Base-by-base conservation (phyloP, 2,797 vertebrate genomes). In the Nyctibius grandis region DNA sequence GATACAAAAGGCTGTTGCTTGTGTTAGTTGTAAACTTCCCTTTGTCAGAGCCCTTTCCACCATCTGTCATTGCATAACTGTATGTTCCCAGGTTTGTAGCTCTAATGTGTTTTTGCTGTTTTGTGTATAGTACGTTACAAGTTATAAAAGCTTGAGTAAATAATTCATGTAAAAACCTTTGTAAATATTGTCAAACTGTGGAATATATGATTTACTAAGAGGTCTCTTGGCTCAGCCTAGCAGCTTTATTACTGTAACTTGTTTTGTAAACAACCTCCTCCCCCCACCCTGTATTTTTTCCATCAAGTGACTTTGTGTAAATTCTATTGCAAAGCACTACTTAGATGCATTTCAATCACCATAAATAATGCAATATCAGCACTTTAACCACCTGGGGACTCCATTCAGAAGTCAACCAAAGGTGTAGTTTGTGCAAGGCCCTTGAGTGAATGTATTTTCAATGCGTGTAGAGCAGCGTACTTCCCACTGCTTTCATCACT, bases 101-200 rank as follows among this genome's bases (percentile, higher is more conserved):
- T 95, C 80, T 92, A 95, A 93, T 95, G 78, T 96, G 88, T 79
- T 94, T 95, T 90, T 93, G 85, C 97, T 96, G 97, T 95, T 98
- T 97, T 97, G 96, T 97, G 96, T 97, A 96, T 96, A 97, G 95
- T 96, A 97, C 75, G 93, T 98, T 98, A 96, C 96, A 98, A 97
- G 97, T 98, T 96, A 97, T 93, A 97, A 97, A 97, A 97, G 95
- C 96, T 96, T 91, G 96, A 95, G 98, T 97, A 98, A 99, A 99
- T 99, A 99, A 99, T 99, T 98, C 96, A 99, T 98, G 97, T 93
- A 96, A 94, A 95, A 97, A 95, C 97, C 97, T 99, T 98, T 98
- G 98, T 98, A 97, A 98, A 98, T 98, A 98, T 98, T 98, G 98
- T 98, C 98, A 98, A 97, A 95, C 92, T 98, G 97, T 15, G 98